Conservation (phyloP, 1,140 invertebrate species). For the Dreissena rostriformis region DNA sequence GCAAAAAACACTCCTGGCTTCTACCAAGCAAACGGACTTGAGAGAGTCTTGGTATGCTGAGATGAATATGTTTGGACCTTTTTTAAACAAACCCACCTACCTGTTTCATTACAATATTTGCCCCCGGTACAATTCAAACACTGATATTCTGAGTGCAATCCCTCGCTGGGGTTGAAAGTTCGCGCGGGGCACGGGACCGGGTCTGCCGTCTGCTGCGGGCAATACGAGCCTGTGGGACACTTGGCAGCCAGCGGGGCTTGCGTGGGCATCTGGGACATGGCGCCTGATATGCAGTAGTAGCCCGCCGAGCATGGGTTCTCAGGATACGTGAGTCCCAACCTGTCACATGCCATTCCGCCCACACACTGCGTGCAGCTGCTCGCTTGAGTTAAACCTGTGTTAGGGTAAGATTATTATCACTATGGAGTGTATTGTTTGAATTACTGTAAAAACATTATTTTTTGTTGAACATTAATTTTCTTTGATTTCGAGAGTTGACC, state of each 20-base stretch:
- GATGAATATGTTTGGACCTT: not conserved
- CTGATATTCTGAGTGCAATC: constrained; percentile 59
- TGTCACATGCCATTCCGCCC: constrained; percentile 78
- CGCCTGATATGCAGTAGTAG: constrained; percentile 73
- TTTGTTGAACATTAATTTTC: not conserved
- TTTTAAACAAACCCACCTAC: constrained; percentile 48
- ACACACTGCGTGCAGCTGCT: constrained; percentile 73
- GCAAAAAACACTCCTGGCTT: too few species aligned
- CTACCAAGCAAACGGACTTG: too few species aligned
- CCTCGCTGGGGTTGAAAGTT: constrained; percentile 66
- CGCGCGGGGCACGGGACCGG: constrained; percentile 74
- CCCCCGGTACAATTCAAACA: constrained; percentile 78
- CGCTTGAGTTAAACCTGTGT: constrained; percentile 66
- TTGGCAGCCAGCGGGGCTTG: constrained; percentile 63
- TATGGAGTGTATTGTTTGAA: too few species aligned
- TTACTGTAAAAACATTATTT: not conserved
- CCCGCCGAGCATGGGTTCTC: constrained; percentile 74
- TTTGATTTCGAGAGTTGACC: too few species aligned
- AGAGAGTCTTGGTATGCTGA: too few species aligned
- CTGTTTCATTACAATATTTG: constrained; percentile 74
- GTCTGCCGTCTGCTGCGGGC: constrained; percentile 69
- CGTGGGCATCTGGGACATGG: constrained; percentile 72
- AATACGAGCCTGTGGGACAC: constrained; percentile 74
- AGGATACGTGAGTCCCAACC: constrained; percentile 71
- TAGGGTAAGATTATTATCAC: too few species aligned